phyloP scores from a whole-genome alignment of 1,140 invertebrate species.

The Orussus abietinus region DNA sequence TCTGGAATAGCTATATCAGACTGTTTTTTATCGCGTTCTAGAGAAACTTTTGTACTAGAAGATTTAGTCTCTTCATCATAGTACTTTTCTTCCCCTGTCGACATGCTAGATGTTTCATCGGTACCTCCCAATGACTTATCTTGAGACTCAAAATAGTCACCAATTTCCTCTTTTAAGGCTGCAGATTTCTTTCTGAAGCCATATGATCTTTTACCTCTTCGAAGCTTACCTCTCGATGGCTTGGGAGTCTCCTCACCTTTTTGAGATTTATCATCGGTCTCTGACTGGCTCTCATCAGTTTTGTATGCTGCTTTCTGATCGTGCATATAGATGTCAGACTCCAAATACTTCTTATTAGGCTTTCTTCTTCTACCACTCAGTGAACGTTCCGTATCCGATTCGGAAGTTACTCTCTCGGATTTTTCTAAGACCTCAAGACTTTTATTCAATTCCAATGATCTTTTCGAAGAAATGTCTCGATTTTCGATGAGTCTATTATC shows the following conservation, averaged over 20 bases:
- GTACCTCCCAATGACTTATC: too few relatives aligned
- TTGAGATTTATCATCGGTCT: conserved; percentile 29
- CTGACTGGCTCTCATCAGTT: conserved; percentile 44
- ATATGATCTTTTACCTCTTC: conserved; percentile 24
- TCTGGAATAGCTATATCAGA: too few relatives aligned
- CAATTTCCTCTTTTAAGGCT: conserved; percentile 3
- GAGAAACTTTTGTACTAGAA: too few relatives aligned
- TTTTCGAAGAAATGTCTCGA: not conserved
- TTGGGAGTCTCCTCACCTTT: conserved; percentile 18
- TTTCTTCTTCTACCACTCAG: conserved; percentile 35
- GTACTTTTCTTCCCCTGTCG: too few relatives aligned
- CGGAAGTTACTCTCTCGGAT: conserved; percentile 29
- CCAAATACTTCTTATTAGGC: conserved; percentile 38
- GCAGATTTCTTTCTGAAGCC: conserved; percentile 8
- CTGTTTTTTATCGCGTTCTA: too few relatives aligned
- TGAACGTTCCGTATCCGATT: conserved; percentile 38
- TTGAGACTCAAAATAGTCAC: too few relatives aligned
- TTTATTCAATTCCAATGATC: conserved; percentile 14
- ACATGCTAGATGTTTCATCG: too few relatives aligned
- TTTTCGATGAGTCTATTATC: too few relatives aligned
- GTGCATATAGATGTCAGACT: conserved; percentile 32
- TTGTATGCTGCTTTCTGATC: conserved; percentile 27
- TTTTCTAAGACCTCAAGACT: conserved; percentile 12
- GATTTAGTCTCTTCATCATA: too few relatives aligned
- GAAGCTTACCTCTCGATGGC: conserved; percentile 15